Base-by-base conservation (phyloP, 1,140 invertebrate species). In the Melipona quadrifasciata region DNA sequence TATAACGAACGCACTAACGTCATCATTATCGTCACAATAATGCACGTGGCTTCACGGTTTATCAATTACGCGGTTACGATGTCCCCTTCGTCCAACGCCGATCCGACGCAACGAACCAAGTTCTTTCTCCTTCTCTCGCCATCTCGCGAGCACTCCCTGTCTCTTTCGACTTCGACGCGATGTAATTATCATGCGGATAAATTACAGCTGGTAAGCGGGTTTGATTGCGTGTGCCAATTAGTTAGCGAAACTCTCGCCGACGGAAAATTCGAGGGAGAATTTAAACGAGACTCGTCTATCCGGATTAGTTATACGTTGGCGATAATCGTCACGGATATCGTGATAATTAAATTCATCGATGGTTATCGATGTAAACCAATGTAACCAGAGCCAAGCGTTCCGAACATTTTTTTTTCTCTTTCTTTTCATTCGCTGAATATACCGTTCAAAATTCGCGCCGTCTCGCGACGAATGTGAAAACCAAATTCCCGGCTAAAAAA, bases 1-100 rank as follows among this genome's bases (percentile, higher is more conserved):
- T 89, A 85, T 90, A 87, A 90, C 82, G 86, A 87, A 90, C 80
- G 77, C 87, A 82, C 87, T 87, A 89, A 90, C 88, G 88, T 89
- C 89, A 82, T 90, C 82, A 83, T 90, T 90, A 89, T 82, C 86
- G 80, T 85, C 82, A 65, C 67, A 87, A 89, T 83, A 89, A 89
- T 80, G 82, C 74, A 77, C 85, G 85, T 19, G 72, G 68, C 19
- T 53, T 65, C 84, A 80, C 82, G 87, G 84, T 87, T 80, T 85
- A 84, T 89, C 88, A 87, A 89, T 87, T 85, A 85, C 76, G 64
- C 76, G 64, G 76, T 64, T 67, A 58, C 82, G 73, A n/a, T 21
- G 31, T 81, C 73, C 55, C 47, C 47, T 57, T 14, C 39, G 39
- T 47, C 64, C 27, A n/a, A 10, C 74, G 67, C 83, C 77, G 82